A percentile compares a stretch with the other conserved stretches of the same genome.
These are phyloP conservation scores for Dinoponera quadriceps DNA, from an alignment of 1,140 invertebrate genomes.

Conservation along the genomic window DNA sequence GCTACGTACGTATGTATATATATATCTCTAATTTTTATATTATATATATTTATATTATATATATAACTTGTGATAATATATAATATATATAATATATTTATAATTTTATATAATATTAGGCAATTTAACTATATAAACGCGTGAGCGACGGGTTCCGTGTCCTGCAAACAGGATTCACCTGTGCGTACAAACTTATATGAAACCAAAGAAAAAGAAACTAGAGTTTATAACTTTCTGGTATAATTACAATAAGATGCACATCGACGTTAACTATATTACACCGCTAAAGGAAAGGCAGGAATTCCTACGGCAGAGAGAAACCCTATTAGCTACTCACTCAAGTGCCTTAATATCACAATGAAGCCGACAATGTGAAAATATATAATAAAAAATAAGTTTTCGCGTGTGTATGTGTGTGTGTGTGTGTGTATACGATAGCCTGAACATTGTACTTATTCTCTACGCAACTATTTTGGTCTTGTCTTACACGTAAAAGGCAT, in stretches of 20 bases:
- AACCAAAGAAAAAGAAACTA: slow-evolving; percentile 1
- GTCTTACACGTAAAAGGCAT: slow-evolving; percentile 69
- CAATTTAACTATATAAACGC: slow-evolving; percentile 7
- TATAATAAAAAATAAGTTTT: slow-evolving; percentile 59
- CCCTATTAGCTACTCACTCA: slow-evolving; percentile 3
- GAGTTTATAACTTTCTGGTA: not conserved
- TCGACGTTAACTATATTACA: slow-evolving; percentile 2
- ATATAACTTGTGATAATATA: too few relatives aligned
- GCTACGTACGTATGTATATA: too few relatives aligned
- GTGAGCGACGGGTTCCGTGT: not conserved
- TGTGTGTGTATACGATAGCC: slow-evolving; percentile 15
- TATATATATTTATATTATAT: too few relatives aligned
- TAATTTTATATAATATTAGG: slow-evolving; percentile 5
- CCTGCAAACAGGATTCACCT: not conserved
- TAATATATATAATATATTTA: not conserved
- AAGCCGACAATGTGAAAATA: slow-evolving; percentile 61
- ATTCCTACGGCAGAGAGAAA: not conserved
- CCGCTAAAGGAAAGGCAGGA: not conserved
- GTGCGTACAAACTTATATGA: not conserved
- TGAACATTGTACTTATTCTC: slow-evolving; percentile 54
- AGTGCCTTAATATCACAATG: slow-evolving; percentile 66
- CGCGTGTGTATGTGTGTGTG: too few relatives aligned
- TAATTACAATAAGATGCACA: not conserved
- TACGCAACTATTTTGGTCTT: slow-evolving; percentile 64
- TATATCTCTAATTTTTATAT: too few relatives aligned